Conservation (phyloP, 23 tunicate species). For the Aplidium turbinatum region DNA sequence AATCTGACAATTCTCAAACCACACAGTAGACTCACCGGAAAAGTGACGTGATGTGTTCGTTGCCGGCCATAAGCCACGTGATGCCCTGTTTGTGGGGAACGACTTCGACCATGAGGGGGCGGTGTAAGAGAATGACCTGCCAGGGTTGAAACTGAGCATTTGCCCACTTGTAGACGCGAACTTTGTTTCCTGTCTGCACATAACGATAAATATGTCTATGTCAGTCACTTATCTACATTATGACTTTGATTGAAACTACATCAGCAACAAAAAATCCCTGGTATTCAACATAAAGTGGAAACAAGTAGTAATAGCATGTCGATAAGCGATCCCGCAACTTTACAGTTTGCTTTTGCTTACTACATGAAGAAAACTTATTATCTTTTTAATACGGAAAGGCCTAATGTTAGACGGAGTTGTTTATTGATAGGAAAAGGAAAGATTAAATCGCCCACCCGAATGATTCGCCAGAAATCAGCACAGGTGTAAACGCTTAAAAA, state of each 20-base stretch:
- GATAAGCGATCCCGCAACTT: too few relatives aligned
- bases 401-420: too few relatives aligned
- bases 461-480: too few relatives aligned
- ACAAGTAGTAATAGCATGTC: too few relatives aligned
- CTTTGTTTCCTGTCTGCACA: conserved; percentile 36
- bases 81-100: conserved; percentile 15
- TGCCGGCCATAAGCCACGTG: conserved; percentile 54
- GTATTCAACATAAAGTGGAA: too few relatives aligned
- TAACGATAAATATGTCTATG: neutral
- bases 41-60: conserved; percentile 27
- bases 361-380: too few relatives aligned
- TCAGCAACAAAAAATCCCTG: neutral
- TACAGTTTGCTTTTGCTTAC: too few relatives aligned
- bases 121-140: conserved; percentile 34
- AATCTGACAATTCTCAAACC: neutral
- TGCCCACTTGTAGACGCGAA: conserved; percentile 62
- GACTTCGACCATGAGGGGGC: conserved; percentile 52
- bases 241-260: neutral
- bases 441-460: too few relatives aligned
- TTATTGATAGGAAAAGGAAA: too few relatives aligned
- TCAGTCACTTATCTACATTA: conserved; percentile 2
- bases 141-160: conserved; percentile 39
- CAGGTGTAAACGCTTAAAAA: too few relatives aligned
- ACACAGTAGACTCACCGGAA: conserved; percentile 70
- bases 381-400: too few relatives aligned